These are phyloP conservation scores for Pseudopipra pipra DNA, from an alignment of 2,113 vertebrate species.

Conservation along the genomic window DNA sequence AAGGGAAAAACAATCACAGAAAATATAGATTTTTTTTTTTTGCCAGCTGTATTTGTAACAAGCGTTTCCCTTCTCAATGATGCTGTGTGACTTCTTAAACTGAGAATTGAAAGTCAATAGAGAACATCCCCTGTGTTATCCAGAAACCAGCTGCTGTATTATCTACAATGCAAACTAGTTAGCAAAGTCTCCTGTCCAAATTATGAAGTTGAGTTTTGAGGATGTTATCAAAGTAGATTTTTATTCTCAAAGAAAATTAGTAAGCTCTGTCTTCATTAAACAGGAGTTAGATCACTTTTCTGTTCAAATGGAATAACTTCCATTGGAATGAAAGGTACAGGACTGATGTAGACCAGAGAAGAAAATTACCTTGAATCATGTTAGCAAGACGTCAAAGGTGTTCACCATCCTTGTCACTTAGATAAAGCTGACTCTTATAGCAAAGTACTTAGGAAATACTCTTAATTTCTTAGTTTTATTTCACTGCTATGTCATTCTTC, in stretches of 20 bases:
- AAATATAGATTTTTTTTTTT: not conserved
- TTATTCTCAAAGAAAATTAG: not conserved
- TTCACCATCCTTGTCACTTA: not conserved
- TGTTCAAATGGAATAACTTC: not conserved
- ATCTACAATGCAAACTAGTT: not conserved
- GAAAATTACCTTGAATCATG: not conserved
- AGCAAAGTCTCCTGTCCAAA: not conserved
- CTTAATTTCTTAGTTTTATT: not conserved
- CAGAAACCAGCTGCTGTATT: not conserved
- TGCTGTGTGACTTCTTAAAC: not conserved
- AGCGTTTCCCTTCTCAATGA: not conserved
- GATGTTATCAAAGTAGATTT: not conserved
- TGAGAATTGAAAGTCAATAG: not conserved
- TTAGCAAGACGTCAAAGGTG: not conserved
- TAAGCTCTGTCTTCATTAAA: not conserved
- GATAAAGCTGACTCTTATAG: not conserved
- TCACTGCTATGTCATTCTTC: not conserved
- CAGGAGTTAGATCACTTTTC: not conserved
- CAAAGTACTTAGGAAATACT: not conserved
- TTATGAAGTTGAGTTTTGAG: not conserved
- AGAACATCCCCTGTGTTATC: not conserved
- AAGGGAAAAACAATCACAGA: rapidly evolving
- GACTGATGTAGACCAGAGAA: not conserved
- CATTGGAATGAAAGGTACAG: not conserved
- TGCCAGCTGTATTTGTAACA: not conserved